phyloP scores from a whole-genome alignment of 2,888 invertebrate genomes.

The Thymelicus lineola region DNA sequence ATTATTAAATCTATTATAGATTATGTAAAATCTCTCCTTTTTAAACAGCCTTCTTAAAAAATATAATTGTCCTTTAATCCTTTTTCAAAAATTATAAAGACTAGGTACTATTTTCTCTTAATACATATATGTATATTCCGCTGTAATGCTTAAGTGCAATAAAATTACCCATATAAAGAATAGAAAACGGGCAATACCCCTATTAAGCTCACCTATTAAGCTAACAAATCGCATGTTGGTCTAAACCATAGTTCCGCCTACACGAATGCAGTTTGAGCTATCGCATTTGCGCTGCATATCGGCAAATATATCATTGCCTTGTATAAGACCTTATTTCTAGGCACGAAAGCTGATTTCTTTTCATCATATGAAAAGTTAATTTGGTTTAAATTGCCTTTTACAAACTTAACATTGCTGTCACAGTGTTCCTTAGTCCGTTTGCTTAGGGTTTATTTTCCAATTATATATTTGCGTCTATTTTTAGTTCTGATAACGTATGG shows the following conservation, averaged over 20 bases:
- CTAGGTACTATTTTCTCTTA: no score
- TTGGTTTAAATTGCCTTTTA: conserved; percentile 3
- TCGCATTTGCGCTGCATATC: conserved; percentile 36
- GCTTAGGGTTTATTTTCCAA: background rate
- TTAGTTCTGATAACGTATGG: conserved; percentile 41
- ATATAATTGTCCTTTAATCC: no score
- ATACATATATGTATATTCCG: no score
- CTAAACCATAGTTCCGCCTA: conserved; percentile 30
- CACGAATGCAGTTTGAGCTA: conserved; percentile 38
- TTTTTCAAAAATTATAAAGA: no score
- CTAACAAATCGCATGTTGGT: conserved; percentile 40
- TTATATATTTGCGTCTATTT: background rate
- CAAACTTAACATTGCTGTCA: conserved; percentile 1
- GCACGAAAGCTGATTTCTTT: background rate
- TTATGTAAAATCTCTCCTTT: no score
- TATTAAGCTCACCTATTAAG: conserved; percentile 6
- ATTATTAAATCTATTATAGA: no score
- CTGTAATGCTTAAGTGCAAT: background rate
- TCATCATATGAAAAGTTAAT: conserved; percentile 8
- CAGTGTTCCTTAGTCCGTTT: background rate
- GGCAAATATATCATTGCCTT: conserved; percentile 25
- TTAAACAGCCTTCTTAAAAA: no score
- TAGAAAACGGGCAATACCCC: conserved; percentile 22
- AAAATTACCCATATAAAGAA: conserved; percentile 13
- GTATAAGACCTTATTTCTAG: background rate